These are phyloP conservation scores for Blastobasis lacticolella DNA, from an alignment of 2,888 invertebrate genomes.

Conservation along the genomic window DNA sequence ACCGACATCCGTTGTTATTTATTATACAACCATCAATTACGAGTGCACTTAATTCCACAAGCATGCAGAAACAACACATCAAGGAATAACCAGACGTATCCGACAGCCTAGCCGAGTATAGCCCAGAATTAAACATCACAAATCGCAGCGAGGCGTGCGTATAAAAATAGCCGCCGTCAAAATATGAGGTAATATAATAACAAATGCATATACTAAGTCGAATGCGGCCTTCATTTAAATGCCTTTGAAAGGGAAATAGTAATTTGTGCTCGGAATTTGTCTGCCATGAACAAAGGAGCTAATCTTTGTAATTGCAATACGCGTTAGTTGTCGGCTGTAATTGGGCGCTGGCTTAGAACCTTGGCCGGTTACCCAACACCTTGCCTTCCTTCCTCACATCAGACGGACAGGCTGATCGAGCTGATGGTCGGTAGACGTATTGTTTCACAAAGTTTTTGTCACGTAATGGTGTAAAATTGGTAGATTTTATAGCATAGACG, in stretches of 20 bases:
- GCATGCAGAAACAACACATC: constrained; percentile 29
- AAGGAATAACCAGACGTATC: not conserved
- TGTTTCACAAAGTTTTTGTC: constrained; percentile 12
- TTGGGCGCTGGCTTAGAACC: constrained; percentile 27
- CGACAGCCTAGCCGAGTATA: too few species aligned
- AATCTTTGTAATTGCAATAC: constrained; percentile 39
- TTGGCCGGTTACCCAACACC: constrained; percentile 24
- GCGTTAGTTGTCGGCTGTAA: constrained; percentile 26
- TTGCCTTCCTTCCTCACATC: constrained; percentile 19
- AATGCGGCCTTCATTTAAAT: constrained; percentile 19
- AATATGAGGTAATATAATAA: too few species aligned
- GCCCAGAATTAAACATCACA: too few species aligned
- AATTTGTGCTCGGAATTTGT: constrained; percentile 37
- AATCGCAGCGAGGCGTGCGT: too few species aligned
- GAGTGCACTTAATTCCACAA: constrained; percentile 34
- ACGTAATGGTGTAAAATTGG: too few species aligned
- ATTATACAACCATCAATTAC: constrained; percentile 53
- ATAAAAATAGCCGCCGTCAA: too few species aligned
- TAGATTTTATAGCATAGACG: too few species aligned
- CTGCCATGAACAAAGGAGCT: constrained; percentile 37
- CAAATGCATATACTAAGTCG: too few species aligned
- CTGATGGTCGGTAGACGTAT: not conserved
- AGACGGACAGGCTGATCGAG: not conserved
- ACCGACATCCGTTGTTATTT: not conserved
- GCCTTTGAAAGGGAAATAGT: constrained; percentile 30